Conservation (phyloP, 1,140 invertebrate species). For the Adelges cooleyi region DNA sequence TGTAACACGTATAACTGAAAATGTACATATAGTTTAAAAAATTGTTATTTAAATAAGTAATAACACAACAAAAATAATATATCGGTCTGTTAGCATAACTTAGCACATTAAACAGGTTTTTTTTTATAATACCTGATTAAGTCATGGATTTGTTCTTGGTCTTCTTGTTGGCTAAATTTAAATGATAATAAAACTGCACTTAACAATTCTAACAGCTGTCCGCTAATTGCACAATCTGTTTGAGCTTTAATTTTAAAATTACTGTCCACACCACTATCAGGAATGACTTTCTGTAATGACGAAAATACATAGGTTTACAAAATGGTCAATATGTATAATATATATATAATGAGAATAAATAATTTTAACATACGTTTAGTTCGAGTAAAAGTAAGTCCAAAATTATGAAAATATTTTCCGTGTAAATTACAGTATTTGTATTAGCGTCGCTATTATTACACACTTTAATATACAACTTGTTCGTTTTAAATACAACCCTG, state of each 20-base stretch:
- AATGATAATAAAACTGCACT: neutral
- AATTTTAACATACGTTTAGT: constrained; percentile 22
- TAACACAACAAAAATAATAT: no score
- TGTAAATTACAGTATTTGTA: neutral
- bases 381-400: constrained; percentile 16
- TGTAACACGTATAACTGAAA: constrained; percentile 17
- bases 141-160: constrained; percentile 8
- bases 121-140: neutral
- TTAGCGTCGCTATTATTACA: constrained; percentile 10
- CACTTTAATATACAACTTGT: constrained; percentile 5
- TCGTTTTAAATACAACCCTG: constrained; percentile 6
- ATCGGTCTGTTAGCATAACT: no score
- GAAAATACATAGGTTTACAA: neutral
- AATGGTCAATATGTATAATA: no score
- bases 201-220: constrained; percentile 17
- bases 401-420: constrained; percentile 9
- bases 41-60: no score
- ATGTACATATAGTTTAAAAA: neutral
- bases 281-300: constrained; percentile 4
- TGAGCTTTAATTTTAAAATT: constrained; percentile 22
- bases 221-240: constrained; percentile 17
- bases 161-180: neutral
- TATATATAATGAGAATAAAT: no score
- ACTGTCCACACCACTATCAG: constrained; percentile 5
- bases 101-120: no score